Evolutionary conservation across 1,140 invertebrate species (phyloP), one percentile per base, ranked within the genome.

Genomic region (Liolophura sinensis): DNA sequence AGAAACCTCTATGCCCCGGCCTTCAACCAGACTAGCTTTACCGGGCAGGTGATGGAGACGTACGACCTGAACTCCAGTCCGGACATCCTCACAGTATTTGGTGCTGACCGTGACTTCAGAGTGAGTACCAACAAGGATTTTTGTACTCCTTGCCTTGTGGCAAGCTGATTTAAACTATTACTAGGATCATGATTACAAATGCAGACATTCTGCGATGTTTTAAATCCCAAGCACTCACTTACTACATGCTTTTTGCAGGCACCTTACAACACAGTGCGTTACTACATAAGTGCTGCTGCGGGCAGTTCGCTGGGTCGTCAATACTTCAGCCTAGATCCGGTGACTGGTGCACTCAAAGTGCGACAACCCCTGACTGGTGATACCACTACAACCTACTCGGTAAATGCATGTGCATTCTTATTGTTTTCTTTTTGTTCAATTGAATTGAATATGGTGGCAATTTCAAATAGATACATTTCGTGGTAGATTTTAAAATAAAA

Each of bases 1-100:
- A 16, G 92, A 92, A 49, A 93, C 89, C 60, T 25, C 47, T 59
- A 59, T 25, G 18, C 48, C 14, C 68, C 64, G 12, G 22, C 4
- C 18, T 50, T 18, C 7, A 20, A 4, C 5, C 1, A 22, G n/a
- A 25, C 22, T 1, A 22, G 9, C 20, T 9, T 1, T 16, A 14
- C 25, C 0, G 65, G 31, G 15, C 40, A 25, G 11, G 31, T 27
- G 12, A 5, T 54, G 48, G 55, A 49, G 40, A 58, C 52, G 16
- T 14, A 3, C 1, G 59, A 66, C 24, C n/a, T 14, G n/a, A 52
- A 55, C 31, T 15, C 18, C 11, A 16, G 31, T 9, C 31, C 31
- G 3, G 9, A 40, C 31, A 40, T 40, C 31, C 31, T 40, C 31
- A 40, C 16, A 54, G 59, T 60, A 47, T 27, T 55, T 60, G 25